Conservation (phyloP, 2,113 vertebrate species). For the Columba janthina region DNA sequence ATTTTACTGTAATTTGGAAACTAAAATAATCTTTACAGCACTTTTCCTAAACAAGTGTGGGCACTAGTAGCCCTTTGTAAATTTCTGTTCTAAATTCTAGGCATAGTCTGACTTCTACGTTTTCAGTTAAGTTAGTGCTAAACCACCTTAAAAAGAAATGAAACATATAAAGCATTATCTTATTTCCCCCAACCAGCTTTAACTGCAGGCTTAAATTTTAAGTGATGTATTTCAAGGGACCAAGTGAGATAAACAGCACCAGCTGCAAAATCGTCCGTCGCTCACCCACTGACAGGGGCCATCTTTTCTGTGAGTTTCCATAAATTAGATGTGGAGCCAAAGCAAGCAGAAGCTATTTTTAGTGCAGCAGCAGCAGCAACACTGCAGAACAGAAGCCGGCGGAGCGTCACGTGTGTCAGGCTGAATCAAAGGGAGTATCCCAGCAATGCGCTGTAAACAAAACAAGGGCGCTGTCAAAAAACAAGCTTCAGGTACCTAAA, state of each 20-base stretch:
- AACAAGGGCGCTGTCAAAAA: slow-evolving; percentile 85
- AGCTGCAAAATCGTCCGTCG: slow-evolving; percentile 68
- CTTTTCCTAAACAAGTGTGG: neutral
- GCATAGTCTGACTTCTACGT: neutral
- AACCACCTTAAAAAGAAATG: neutral
- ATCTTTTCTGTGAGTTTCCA: slow-evolving; percentile 84
- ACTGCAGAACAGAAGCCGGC: slow-evolving; percentile 89
- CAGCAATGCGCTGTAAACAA: slow-evolving; percentile 91
- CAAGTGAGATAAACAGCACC: neutral
- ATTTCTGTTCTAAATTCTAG: neutral
- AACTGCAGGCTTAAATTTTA: neutral
- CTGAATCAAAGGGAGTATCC: slow-evolving; percentile 93
- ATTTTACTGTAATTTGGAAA: neutral
- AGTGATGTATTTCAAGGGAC: neutral
- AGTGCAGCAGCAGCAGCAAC: slow-evolving; percentile 77
- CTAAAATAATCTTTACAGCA: neutral
- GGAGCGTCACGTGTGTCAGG: slow-evolving; percentile 82
- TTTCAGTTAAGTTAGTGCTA: neutral
- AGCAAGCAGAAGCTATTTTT: slow-evolving; percentile 91
- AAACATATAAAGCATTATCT: neutral
- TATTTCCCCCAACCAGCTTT: neutral
- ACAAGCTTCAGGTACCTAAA: slow-evolving; percentile 74
- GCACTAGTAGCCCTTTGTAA: neutral
- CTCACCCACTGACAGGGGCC: slow-evolving; percentile 63
- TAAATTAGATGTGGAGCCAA: slow-evolving; percentile 90